Evolutionary conservation across 2,113 vertebrate species (phyloP).

Genomic region (mouse (Mus musculus)): GRCm39 chr6:27098001-27098500

Average conservation of each 20-base stretch:
- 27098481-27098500: background rate
- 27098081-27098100: background rate
- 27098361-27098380: background rate
- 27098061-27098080: background rate
- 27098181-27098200: background rate
- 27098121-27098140: background rate
- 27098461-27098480: background rate
- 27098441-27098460: background rate
- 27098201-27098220: background rate
- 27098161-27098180: background rate
- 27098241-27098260: background rate
- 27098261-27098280: background rate
- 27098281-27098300: background rate
- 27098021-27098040: background rate
- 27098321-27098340: background rate
- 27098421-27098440: background rate
- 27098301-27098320: background rate
- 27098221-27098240: fast-evolving
- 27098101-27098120: background rate
- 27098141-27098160: background rate
- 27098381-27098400: background rate
- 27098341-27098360: background rate
- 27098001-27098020: background rate
- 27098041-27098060: background rate
- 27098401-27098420: background rate